phyloP scores from a whole-genome alignment of 2,797 vertebrate species.

The Limnodromus scolopaceus region DNA sequence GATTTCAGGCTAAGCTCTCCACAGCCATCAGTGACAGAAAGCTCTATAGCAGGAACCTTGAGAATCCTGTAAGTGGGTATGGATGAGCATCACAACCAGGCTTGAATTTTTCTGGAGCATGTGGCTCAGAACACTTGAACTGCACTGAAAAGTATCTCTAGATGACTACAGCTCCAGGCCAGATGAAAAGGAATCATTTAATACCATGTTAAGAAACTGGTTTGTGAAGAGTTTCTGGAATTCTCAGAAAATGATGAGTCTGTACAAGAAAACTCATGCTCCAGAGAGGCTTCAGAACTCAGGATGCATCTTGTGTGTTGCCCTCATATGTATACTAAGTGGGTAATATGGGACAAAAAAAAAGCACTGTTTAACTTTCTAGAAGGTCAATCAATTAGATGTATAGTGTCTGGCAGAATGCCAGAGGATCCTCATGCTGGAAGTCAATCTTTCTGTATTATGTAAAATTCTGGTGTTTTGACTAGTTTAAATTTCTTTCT shows the following conservation, averaged over 20 bases:
- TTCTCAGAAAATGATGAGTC: not conserved
- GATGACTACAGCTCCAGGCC: not conserved
- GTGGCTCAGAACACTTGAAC: not conserved
- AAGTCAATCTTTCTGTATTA: not conserved
- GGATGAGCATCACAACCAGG: not conserved
- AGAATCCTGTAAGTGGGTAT: not conserved
- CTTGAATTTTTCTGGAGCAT: not conserved
- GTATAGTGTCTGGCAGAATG: not conserved
- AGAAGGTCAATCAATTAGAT: not conserved
- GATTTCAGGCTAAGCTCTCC: not conserved
- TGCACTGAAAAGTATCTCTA: not conserved
- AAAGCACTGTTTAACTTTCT: not conserved
- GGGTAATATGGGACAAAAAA: not conserved
- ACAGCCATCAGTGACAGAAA: not conserved
- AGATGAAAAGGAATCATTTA: not conserved
- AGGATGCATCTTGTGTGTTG: not conserved
- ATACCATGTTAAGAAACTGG: not conserved
- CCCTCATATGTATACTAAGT: not conserved
- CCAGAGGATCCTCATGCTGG: not conserved
- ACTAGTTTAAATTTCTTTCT: not conserved
- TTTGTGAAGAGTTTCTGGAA: not conserved
- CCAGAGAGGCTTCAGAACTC: not conserved
- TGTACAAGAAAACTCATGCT: not conserved
- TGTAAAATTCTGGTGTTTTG: not conserved
- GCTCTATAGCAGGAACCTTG: not conserved